Percentiles rank a stretch among this genome's conserved stretches.
Conservation (phyloP, 2,888 invertebrate species). For the Julus scanicus region DNA sequence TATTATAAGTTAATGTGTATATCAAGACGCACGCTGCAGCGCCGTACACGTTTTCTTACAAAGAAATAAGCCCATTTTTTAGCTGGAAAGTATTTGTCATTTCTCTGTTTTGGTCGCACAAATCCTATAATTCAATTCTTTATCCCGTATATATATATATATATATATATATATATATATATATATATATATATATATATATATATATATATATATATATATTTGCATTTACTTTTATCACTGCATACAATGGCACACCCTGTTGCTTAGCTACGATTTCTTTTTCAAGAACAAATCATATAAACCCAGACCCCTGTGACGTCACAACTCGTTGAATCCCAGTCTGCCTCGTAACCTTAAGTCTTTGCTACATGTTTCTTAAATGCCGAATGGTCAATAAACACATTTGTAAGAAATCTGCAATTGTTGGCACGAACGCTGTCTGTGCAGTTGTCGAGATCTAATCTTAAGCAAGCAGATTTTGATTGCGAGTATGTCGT, state of each 20-base stretch:
- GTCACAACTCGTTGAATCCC: not conserved
- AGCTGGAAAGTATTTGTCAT: constrained; percentile 1
- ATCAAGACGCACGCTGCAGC: not conserved
- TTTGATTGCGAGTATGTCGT: no score
- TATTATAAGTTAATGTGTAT: constrained; percentile 45
- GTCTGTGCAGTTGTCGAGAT: no score
- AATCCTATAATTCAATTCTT: constrained; percentile 43
- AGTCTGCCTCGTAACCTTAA: not conserved
- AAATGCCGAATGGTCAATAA: not conserved
- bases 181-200: not conserved
- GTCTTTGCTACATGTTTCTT: not conserved
- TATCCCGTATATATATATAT: not conserved
- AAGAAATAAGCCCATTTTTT: constrained; percentile 14
- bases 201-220: not conserved
- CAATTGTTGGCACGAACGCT: not conserved
- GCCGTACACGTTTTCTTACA: not conserved
- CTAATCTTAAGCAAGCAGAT: no score
- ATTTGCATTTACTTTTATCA: constrained; percentile 2
- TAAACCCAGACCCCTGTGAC: not conserved
- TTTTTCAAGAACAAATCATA: not conserved
- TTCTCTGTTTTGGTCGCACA: constrained; percentile 12
- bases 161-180: not conserved
- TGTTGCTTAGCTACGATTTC: constrained; percentile 23
- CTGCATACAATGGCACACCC: not conserved
- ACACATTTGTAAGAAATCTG: not conserved